A percentile compares a stretch with the other conserved stretches of the same genome.
phyloP scores from a whole-genome alignment of 1,140 invertebrate genomes.

The Bombyx mori region ASM3026992v2 NC_085112.1:7609001-7609500 shows the following conservation, averaged over 20 bases:
- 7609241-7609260: conserved; percentile 37
- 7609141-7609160: conserved; percentile 37
- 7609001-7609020: no score
- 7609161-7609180: conserved; percentile 39
- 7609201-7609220: conserved; percentile 46
- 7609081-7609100: conserved; percentile 21
- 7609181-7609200: conserved; percentile 42
- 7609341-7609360: no score
- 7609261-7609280: conserved; percentile 57
- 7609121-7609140: conserved; percentile 33
- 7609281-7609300: conserved; percentile 45
- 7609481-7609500: neutral
- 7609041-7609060: neutral
- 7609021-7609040: neutral
- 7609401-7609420: no score
- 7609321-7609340: neutral
- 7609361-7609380: no score
- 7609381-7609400: no score
- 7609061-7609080: conserved; percentile 7
- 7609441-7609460: no score
- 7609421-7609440: no score
- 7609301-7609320: neutral
- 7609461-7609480: no score
- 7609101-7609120: conserved; percentile 35
- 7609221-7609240: conserved; percentile 52